Base-by-base conservation (phyloP, 1,140 invertebrate species). In the Heliconius eleuchia region DNA sequence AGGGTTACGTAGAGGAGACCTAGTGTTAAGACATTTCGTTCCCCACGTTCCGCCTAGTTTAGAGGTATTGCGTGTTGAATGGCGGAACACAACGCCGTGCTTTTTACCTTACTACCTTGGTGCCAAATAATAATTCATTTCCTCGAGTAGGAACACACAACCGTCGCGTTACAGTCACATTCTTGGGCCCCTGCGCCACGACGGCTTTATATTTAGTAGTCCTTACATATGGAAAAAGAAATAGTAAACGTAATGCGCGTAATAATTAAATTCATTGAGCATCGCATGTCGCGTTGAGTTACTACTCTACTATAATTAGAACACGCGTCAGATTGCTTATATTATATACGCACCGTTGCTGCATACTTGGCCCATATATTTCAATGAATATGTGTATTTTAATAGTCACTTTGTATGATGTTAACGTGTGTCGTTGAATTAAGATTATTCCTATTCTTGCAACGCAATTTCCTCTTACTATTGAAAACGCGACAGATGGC, bases 331-430 rank as follows among this genome's bases (percentile, higher is more conserved):
- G 86, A 88, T 89, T 89, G 87, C 86, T 86, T 86, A 86, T 86
- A 84, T 46, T 46, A 46, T 86, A 84, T 52, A 52, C 85, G 86
- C 85, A 85, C 84, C 87, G 80, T 80, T 76, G 81, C 83, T 83
- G 86, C 87, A 88, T 87, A 87, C 87, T 89, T 91, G 89, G 83
- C 88, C 88, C 85, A 91, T 90, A 88, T 90, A 87, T 88, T 85
- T 76, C 81, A 70, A 85, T 85, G 78, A 79, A 79, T 76, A 79
- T 71, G 30, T 70, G 74, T 79, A 79, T 79, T 79, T 75, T 79
- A 71, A 75, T 79, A 55, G 34, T 70, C 73, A 74, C 57, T 57
- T 79, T 42, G 37, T 74, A 78, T 52, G 55, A 75, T 71, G 34
- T 71, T 55, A 27, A 34, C 57, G 37, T 42, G n/a, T 66, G 50